These are phyloP conservation scores for Himantopus leucocephalus DNA, from an alignment of 2,113 vertebrate species.

Conservation along the genomic window DNA sequence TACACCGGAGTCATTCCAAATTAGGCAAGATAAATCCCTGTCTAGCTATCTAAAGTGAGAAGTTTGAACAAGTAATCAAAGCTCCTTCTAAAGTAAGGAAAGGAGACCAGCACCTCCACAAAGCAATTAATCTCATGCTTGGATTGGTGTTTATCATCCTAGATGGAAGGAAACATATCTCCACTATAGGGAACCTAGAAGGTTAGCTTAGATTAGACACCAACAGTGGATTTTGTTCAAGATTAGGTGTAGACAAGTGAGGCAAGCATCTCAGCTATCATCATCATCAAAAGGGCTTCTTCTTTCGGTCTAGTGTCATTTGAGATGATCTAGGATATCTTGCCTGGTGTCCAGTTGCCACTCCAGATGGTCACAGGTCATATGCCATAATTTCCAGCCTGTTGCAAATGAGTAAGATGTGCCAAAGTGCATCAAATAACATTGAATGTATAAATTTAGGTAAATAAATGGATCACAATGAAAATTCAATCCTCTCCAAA, in stretches of 20 bases:
- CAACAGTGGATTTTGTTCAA: neutral
- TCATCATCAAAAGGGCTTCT: neutral
- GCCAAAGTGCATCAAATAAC: neutral
- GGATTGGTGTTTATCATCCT: neutral
- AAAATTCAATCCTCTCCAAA: neutral
- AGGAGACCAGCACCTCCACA: neutral
- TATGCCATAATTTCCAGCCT: neutral
- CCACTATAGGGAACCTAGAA: neutral
- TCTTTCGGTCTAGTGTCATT: neutral
- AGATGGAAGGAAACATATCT: neutral
- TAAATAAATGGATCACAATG: neutral
- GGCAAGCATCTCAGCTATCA: neutral
- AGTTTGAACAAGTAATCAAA: neutral
- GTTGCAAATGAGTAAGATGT: neutral
- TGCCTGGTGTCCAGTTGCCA: neutral
- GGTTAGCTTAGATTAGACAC: neutral
- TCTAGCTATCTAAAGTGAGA: neutral
- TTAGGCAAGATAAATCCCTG: neutral
- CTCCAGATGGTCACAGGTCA: neutral
- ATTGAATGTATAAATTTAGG: neutral
- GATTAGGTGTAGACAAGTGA: neutral
- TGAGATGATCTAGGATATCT: neutral
- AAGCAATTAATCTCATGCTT: neutral
- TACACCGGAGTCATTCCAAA: neutral
- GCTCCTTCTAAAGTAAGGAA: neutral